Evolutionary conservation across 2,113 vertebrate genomes (phyloP).

Genomic region (Puntigrus tetrazona): DNA sequence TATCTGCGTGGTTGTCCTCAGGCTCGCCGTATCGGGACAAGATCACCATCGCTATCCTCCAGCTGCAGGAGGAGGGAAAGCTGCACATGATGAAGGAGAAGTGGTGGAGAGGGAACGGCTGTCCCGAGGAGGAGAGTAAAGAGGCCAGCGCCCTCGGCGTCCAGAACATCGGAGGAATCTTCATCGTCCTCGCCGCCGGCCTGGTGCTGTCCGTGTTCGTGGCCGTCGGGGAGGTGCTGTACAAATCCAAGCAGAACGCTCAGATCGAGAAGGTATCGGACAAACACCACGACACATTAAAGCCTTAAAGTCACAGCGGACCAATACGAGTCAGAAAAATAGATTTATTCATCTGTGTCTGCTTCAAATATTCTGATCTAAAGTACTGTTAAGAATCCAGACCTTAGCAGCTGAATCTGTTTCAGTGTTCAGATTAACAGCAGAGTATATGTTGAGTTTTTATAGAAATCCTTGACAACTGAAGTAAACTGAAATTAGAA

Average conservation of each 20-base stretch:
- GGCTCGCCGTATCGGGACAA: slow-evolving; percentile 97
- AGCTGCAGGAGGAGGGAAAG: slow-evolving; percentile 97
- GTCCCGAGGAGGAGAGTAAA: slow-evolving; percentile 97
- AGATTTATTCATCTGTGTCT: too few relatives aligned
- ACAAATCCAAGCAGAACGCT: slow-evolving; percentile 98
- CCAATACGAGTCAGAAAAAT: too few relatives aligned
- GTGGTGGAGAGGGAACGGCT: slow-evolving; percentile 97
- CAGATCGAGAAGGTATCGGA: slow-evolving; percentile 92
- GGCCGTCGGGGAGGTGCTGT: slow-evolving; percentile 95
- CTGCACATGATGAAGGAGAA: slow-evolving; percentile 99
- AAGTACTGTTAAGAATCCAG: too few relatives aligned
- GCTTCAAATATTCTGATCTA: too few relatives aligned
- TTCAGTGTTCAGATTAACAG: too few relatives aligned
- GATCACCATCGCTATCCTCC: slow-evolving; percentile 97
- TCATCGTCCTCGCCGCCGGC: slow-evolving; percentile 95
- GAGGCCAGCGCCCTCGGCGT: slow-evolving; percentile 97
- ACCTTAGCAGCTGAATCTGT: too few relatives aligned
- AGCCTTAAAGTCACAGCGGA: too few relatives aligned
- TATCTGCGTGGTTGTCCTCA: slow-evolving; percentile 59
- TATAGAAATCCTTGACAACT: too few relatives aligned
- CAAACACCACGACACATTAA: too few relatives aligned
- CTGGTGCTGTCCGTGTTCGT: slow-evolving; percentile 97
- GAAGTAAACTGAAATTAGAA: too few relatives aligned
- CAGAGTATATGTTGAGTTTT: too few relatives aligned
- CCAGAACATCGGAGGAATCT: slow-evolving; percentile 97